Conservation (phyloP, 2,797 vertebrate species). For the Cetoscarus ocellatus region DNA sequence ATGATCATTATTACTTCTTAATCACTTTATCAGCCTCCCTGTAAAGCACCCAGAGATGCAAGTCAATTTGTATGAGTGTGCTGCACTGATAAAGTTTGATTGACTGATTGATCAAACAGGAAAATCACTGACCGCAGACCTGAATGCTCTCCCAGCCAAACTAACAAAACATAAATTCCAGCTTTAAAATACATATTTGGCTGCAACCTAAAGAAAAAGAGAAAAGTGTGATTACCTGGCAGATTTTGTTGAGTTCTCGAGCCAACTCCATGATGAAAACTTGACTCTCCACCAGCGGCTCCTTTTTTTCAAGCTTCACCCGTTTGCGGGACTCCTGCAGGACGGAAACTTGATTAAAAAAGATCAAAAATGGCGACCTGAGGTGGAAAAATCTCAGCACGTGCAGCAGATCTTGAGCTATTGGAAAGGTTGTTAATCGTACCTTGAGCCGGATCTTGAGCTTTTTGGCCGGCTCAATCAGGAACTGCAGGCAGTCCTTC, state of each 20-base stretch:
- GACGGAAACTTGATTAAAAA: not conserved
- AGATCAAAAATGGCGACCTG: not conserved
- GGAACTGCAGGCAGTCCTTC: constrained; percentile 87
- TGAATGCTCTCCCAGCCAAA: not conserved
- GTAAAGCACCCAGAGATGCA: no score
- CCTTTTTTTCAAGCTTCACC: constrained; percentile 79
- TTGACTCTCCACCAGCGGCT: constrained; percentile 82
- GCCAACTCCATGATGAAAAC: constrained; percentile 86
- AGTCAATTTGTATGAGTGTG: no score
- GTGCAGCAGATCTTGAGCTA: not conserved
- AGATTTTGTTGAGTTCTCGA: constrained; percentile 83
- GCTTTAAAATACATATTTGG: not conserved
- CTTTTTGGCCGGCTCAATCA: constrained; percentile 86
- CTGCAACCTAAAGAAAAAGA: no score
- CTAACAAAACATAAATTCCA: not conserved
- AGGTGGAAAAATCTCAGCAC: not conserved
- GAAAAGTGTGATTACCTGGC: constrained; percentile 71
- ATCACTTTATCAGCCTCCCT: no score
- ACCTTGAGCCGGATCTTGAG: constrained; percentile 86
- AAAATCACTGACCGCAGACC: not conserved
- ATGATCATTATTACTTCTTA: no score
- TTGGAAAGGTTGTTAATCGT: constrained; percentile 2
- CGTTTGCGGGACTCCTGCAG: constrained; percentile 81
- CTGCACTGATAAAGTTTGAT: no score
- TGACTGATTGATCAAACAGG: no score